Base-by-base conservation (phyloP, 2,797 vertebrate species). In the Psittacula derbiana region DNA sequence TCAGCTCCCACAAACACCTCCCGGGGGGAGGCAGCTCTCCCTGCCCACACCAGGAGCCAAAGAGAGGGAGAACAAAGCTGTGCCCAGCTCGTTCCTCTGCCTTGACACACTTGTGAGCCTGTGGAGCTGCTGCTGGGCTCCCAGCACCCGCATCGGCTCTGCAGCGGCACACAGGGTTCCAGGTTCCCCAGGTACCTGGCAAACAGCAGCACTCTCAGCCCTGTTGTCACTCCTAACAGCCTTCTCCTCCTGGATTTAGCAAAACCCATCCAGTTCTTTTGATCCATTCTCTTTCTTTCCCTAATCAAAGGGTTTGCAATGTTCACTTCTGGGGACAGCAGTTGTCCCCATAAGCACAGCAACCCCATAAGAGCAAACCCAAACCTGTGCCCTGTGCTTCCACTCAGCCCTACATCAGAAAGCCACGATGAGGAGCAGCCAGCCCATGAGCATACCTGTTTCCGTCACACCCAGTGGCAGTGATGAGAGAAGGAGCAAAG, bases 71-170 rank as follows among this genome's bases (percentile, higher is more conserved):
- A 28, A 20, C 16, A 46, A 81, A 66, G 80, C 61, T 30, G 74
- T 60, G 88, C 50, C 86, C 83, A 74, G 83, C 55, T 62, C 28
- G 12, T 90, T 81, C 66, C 73, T 85, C 80, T 71, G 83, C 46
- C 85, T 85, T 57, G 71, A 70, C 71, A 70, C 61, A 23, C 46
- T 70, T 13, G n/a, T 0, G 3, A 84, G 79, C 46, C 67, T 73
- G 36, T 3, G 6, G 30, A 67, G 66, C 83, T 57, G 57, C 71
- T 70, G 66, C 70, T 57, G 80, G 28, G 47, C 21, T 81, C 70
- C 33, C 71, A 61, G 80, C 61, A 36, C 24, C 46, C 0, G 1
- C 13, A 4, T 20, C 0, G 0, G 43, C 55, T 43, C 43, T 31
- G 38, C 71, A 74, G 80, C 38, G 33, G 3, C 36, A 18, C 66